These are phyloP conservation scores for Chrysochloris asiatica DNA, from an alignment of 2,113 vertebrate species.

Conservation along the genomic window DNA sequence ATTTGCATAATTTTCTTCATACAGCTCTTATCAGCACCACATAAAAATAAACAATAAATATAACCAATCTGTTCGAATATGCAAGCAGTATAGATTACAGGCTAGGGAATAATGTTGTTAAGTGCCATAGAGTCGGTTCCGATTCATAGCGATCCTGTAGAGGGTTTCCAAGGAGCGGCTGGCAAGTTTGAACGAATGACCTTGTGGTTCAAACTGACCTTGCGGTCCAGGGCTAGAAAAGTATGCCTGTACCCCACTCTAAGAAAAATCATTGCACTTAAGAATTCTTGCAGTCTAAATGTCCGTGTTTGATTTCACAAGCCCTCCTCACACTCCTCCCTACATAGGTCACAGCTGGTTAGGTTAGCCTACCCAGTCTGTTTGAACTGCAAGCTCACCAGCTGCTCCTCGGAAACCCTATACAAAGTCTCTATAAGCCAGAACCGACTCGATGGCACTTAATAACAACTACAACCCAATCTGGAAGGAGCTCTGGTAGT, in stretches of 20 bases:
- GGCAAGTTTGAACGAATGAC: no score
- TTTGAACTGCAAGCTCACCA: no score
- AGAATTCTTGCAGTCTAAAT: not conserved
- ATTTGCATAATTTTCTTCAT: constrained; percentile 6
- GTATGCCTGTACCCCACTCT: not conserved
- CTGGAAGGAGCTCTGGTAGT: no score
- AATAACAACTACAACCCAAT: no score
- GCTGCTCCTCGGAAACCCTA: no score
- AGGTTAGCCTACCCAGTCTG: not conserved
- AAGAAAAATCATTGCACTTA: not conserved
- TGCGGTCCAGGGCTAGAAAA: not conserved
- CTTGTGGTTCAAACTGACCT: constrained; percentile 18
- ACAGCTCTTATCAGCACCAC: constrained; percentile 8
- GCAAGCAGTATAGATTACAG: not conserved
- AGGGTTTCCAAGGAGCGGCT: no score
- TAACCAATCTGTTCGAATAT: not conserved
- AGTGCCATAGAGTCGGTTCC: no score
- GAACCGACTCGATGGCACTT: no score
- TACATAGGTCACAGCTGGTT: not conserved
- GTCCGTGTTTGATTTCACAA: not conserved
- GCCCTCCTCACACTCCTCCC: not conserved
- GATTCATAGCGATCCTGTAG: no score
- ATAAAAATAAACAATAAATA: constrained; percentile 37
- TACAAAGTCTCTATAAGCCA: no score
- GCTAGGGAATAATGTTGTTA: no score